Base-by-base conservation (phyloP, 2,888 invertebrate genomes). In the Tetropium fuscum region DNA sequence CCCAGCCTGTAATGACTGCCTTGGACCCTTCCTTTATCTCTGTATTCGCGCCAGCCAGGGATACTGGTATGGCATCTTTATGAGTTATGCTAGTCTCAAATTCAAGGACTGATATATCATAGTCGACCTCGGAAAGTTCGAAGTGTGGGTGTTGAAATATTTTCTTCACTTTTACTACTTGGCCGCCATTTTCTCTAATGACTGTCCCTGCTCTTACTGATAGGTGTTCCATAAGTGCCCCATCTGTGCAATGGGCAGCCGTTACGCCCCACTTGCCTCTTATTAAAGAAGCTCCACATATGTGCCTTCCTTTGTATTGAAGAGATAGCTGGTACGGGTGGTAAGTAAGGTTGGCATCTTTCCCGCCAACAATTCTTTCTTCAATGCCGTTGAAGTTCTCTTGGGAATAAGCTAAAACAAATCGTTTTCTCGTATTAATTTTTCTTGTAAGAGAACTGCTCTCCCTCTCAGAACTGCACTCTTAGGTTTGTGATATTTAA, bases 181-280 rank as follows among this genome's bases (percentile, higher is more conserved):
- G 34, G 1, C 56, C 60, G 22, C 45, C 51, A 6, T 13, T 32
- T n/a, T 15, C 30, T 10, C 36, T 18, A 13, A 3, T 30, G 0
- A 43, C 22, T 5, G 45, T 40, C 11, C 59, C 59, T 8, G 48
- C 53, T 34, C 54, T 57, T 8, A 54, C 30, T 7, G 47, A n/a
- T 16, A 59, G 16, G 85, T 60, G 85, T 84, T 2, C 15, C 11
- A 15, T 5, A 15, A 2, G 1, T 6, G 15, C 0, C 6, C 13
- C 1, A 2, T 34, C 5, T 7, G 27, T 36, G 27, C 57, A 57
- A 13, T 57, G 57, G 3, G 57, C 57, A 3, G 57, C 57, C 2
- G 57, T 57, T 3, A 57, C 3, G 1, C 27, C 36, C 41, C 44
- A 44, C 1, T 7, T 41, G 1, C 18, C 22, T 2, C 34, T n/a